Evolutionary conservation across 2,113 vertebrate species (phyloP).

Genomic region (Myiagra hebetior): DNA sequence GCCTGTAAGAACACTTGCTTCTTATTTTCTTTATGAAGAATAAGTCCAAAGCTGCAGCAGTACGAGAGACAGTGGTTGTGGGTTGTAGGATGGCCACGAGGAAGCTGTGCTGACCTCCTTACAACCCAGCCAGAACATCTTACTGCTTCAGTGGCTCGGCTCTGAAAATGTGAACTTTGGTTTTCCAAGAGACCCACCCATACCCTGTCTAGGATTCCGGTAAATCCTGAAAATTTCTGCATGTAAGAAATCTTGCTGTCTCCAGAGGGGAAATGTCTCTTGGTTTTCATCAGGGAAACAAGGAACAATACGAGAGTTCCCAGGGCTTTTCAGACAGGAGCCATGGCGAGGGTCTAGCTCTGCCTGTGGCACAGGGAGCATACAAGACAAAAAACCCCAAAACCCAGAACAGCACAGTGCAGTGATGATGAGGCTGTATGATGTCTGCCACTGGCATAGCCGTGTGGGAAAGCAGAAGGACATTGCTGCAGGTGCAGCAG

Average conservation of each 20-base stretch:
- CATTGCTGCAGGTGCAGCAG: not conserved
- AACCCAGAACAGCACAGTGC: not conserved
- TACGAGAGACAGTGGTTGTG: not conserved
- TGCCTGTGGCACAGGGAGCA: not conserved
- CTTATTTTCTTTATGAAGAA: not conserved
- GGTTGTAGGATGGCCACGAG: not conserved
- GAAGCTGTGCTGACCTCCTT: not conserved
- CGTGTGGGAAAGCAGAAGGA: not conserved
- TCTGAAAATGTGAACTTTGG: not conserved
- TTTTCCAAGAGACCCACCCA: not conserved
- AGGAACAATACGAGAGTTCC: not conserved
- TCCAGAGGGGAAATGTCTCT: not conserved
- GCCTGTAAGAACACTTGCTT: not conserved
- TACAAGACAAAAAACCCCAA: fast-evolving
- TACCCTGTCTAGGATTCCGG: not conserved
- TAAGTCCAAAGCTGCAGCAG: not conserved
- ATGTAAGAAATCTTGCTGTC: not conserved
- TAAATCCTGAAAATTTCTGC: not conserved
- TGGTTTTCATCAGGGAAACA: not conserved
- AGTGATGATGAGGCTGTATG: not conserved
- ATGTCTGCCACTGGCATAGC: not conserved
- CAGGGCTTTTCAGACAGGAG: not conserved
- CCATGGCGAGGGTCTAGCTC: fast-evolving
- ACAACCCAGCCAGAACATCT: not conserved
- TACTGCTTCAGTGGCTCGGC: not conserved